Evolutionary conservation across 2,113 vertebrate genomes (phyloP).

Genomic region (Miniopterus natalensis): DNA sequence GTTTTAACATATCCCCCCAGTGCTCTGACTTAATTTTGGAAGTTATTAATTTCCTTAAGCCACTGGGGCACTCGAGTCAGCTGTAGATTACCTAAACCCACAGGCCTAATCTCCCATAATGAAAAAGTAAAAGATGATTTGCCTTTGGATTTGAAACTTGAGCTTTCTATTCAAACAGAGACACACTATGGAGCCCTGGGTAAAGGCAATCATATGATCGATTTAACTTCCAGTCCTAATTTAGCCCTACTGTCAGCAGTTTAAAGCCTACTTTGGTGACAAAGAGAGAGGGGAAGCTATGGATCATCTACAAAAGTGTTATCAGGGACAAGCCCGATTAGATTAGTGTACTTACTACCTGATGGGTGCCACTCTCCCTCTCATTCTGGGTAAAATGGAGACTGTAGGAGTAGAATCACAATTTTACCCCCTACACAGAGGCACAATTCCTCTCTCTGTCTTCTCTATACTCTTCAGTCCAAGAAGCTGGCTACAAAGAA

Average conservation of each 20-base stretch:
- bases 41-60: slow-evolving; percentile 74
- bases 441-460: neutral
- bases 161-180: slow-evolving; percentile 57
- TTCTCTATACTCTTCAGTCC: neutral
- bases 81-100: slow-evolving; percentile 70
- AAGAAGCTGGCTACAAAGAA: neutral
- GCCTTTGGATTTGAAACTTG: slow-evolving; percentile 63
- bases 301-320: neutral
- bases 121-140: slow-evolving; percentile 67
- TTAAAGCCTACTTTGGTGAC: neutral
- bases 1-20: neutral
- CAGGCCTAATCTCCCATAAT: slow-evolving; percentile 73
- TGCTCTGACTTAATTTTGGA: slow-evolving; percentile 70
- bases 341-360: neutral
- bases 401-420: neutral
- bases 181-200: neutral
- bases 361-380: neutral
- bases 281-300: neutral
- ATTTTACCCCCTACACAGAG: neutral
- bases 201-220: neutral
- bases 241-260: neutral
- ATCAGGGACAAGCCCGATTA: neutral
- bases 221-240: neutral
- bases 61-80: slow-evolving; percentile 31
- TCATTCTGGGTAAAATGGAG: neutral